Evolutionary conservation across 2,888 invertebrate species (phyloP), one percentile per base, ranked within the genome.

Genomic region (Andricus curvator): DNA sequence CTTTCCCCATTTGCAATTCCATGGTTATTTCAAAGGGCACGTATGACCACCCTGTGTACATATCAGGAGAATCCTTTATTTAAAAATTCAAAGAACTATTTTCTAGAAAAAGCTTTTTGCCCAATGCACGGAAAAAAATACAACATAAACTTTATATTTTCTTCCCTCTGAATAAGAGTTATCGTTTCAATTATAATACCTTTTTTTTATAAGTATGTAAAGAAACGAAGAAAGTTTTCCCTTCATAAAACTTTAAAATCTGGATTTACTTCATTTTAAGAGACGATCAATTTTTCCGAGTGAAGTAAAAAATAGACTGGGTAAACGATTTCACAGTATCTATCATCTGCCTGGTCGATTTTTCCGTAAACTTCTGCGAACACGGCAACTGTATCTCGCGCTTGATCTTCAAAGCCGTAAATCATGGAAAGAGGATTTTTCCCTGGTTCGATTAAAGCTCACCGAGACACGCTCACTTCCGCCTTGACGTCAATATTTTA

Each of bases 401-500:
- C 79, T 82, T 80, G 82, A 83, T 81, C 82, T 82, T 80, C 74
- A 62, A 65, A 56, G 64, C 64, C 80, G 80, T 82, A 80, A 81
- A 78, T 84, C 80, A 82, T 65, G 66, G 78, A 81, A 81, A 79
- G 77, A 67, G 82, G 78, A 82, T 82, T 80, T 82, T 82, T 79
- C 76, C 60, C 74, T 76, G 64, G 65, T 78, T 70, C 74, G 82
- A 82, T 82, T 80, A 81, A 84, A 82, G 51, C 74, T 74, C 33
- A 74, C 74, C 74, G 20, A 74, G 51, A 74, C 74, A 74, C 51
- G 74, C 51, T 56, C 74, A 74, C 74, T 74, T 74, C 74, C 74
- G 56, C 74, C 51, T 74, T 11, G 51, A n/a, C 15, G 51, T 20
- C 29, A 56, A 74, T 74, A 74, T 51, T 48, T 51, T 48, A 70